Conservation (phyloP, 2,797 vertebrate genomes). For the Cuniculus paca region DNA sequence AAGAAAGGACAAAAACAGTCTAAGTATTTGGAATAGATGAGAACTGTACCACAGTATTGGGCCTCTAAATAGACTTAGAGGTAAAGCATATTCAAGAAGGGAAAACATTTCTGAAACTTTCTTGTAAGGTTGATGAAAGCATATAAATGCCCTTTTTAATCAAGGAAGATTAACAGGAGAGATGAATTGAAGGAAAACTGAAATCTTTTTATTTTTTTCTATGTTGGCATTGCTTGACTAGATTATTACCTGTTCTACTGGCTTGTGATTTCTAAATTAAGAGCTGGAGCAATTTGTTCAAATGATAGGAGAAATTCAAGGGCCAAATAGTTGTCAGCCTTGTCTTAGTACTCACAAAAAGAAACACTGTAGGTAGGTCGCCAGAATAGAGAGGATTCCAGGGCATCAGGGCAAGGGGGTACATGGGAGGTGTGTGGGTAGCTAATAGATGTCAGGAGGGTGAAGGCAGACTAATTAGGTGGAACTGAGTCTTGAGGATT, state of each 20-base stretch:
- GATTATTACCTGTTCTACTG: neutral
- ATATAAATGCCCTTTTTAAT: neutral
- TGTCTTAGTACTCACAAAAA: conserved; percentile 10
- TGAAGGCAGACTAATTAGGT: neutral
- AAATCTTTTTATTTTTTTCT: conserved; percentile 10
- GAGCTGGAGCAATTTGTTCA: neutral
- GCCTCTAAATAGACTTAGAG: neutral
- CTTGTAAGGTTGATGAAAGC: neutral
- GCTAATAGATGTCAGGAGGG: neutral
- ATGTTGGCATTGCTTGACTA: neutral
- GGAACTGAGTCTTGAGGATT: neutral
- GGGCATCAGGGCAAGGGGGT: neutral
- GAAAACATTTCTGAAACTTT: neutral
- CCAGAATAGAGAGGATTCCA: neutral
- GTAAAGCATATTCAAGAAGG: neutral
- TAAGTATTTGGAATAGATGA: neutral
- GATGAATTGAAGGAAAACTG: neutral
- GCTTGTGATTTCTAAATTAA: neutral
- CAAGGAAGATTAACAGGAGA: neutral
- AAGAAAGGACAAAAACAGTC: neutral
- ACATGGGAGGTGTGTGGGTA: too few relatives aligned
- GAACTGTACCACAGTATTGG: neutral
- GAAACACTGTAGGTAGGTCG: neutral
- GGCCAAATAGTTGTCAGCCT: neutral
- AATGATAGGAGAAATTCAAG: conserved; percentile 36